Base-by-base conservation (phyloP, 2,113 vertebrate species). In the Aythya baeri region DNA sequence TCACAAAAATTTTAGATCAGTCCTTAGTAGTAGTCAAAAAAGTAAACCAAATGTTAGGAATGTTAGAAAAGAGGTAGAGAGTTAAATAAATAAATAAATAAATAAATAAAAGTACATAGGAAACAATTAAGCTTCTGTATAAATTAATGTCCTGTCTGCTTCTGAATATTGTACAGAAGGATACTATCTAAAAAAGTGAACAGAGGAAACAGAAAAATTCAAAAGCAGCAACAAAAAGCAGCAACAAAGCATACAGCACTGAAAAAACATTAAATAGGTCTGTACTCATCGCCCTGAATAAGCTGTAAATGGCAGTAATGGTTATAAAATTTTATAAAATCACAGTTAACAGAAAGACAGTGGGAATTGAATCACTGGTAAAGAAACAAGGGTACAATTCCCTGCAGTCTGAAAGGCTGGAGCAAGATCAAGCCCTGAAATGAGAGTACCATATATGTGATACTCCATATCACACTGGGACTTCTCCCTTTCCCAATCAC, bases 391-490 rank as follows among this genome's bases (percentile, higher is more conserved):
- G 20, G 8, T 31, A 75, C 63, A 54, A 59, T 46, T 72, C 87
- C 18, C 12, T 87, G 29, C 66, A 72, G 2, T 46, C 54, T 43
- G 8, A 9, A 52, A 49, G 27, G 22, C 36, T 41, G 18, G 13
- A 65, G 13, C 6, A 75, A 66, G 27, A 27, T 44, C 29, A 23
- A 0, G 0, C 20, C 12, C 41, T 82, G 57, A 12, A 71, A n/a
- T 41, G 15, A 6, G 11, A 31, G 9, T 15, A 44, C 8, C 21
- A 9, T 16, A 11, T 5, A 21, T 25, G 27, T 11, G 62, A 8
- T 7, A 36, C 6, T 52, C 8, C 15, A 15, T 57, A 18, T 29
- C 73, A 6, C 3, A 7, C 11, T 61, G 44, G 7, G 6, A 17
- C 75, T 91, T 72, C 23, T 65, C 8, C 58, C 27, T 25, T 66